phyloP scores from a whole-genome alignment of 2,797 vertebrate species.

The Artibeus lituratus region DNA sequence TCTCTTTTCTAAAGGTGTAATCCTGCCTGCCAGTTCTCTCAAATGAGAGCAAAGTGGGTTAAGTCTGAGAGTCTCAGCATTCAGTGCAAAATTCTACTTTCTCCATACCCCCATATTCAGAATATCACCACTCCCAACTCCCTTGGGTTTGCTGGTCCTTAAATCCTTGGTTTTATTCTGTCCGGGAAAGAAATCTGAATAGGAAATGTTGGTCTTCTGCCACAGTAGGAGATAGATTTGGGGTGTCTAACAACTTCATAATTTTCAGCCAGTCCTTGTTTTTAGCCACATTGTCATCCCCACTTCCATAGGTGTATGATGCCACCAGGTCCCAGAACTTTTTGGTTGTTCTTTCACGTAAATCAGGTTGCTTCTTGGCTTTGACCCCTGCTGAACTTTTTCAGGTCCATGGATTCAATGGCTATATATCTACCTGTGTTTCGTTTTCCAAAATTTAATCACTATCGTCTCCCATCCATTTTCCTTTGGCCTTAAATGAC shows the following conservation, averaged over 20 bases:
- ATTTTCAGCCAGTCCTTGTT: neutral
- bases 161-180: neutral
- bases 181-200: neutral
- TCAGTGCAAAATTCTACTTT: neutral
- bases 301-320: fast-evolving
- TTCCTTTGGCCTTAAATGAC: neutral
- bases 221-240: neutral
- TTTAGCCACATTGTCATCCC: neutral
- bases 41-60: neutral
- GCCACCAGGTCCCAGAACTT: neutral
- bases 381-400: neutral
- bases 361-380: neutral
- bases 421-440: neutral
- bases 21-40: neutral
- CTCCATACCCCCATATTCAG: neutral
- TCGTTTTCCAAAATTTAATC: neutral
- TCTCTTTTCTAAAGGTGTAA: neutral
- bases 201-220: neutral
- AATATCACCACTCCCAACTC: neutral
- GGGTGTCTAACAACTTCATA: neutral
- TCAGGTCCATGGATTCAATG: neutral
- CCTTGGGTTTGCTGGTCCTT: neutral
- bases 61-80: neutral
- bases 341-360: neutral
- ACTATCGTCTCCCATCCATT: neutral